Percentiles rank a stretch among this genome's conserved stretches.
Evolutionary conservation across 2,113 vertebrate species (phyloP).

Genomic region (Dryoscopus gambensis): DNA sequence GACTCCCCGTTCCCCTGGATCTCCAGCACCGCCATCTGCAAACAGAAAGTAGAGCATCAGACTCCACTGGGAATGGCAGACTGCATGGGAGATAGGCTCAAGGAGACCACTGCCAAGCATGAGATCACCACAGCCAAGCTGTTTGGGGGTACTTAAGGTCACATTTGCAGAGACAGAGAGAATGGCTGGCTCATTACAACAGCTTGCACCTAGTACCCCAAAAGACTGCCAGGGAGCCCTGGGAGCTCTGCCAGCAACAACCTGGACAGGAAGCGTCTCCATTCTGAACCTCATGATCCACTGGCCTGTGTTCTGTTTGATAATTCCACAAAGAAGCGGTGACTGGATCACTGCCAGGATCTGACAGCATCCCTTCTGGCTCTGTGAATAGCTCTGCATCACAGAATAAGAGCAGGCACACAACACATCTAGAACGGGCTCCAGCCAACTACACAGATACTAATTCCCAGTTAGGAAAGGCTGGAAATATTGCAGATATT

Average conservation of each 20-base stretch:
- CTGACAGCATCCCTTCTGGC: neutral
- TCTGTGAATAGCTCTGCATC: neutral
- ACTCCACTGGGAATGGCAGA: neutral
- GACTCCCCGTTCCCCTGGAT: slow-evolving; percentile 98
- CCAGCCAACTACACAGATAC: neutral
- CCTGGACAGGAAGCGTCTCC: neutral
- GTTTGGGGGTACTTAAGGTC: neutral
- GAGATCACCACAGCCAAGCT: neutral
- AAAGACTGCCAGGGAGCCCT: neutral
- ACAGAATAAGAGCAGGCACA: neutral
- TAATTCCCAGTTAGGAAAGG: neutral
- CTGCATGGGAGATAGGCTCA: neutral
- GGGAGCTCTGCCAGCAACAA: neutral
- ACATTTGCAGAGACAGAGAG: neutral
- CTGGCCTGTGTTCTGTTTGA: neutral
- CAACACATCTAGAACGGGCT: neutral
- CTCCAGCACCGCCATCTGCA: slow-evolving; percentile 96
- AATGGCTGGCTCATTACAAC: neutral
- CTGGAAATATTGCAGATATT: neutral
- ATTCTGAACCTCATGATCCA: neutral
- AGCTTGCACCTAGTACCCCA: neutral
- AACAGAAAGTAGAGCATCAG: neutral
- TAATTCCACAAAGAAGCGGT: neutral
- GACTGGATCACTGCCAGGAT: neutral
- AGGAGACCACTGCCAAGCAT: neutral